Base-by-base conservation (phyloP, 1,140 invertebrate species). In the Aphis craccivora region DNA sequence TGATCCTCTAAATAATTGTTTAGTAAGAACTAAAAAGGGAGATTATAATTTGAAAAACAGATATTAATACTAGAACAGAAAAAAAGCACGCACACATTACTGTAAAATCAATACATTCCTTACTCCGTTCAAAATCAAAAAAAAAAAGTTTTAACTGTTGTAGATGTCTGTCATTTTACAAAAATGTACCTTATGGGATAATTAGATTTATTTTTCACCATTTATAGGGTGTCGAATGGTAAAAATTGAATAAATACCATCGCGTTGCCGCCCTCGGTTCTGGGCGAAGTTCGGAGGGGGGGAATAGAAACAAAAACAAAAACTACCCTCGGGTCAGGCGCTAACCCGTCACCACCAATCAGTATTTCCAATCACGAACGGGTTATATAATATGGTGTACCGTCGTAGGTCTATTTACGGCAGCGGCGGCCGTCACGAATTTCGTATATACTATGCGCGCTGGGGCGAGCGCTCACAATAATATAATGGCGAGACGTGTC, bases 291-390 rank as follows among this genome's bases (percentile, higher is more conserved):
- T 40, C 3, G 1, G 37, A 40, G 37, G 37, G 30, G 60, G 60
- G 30, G 60, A 76, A 11, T 86, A 40, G 11, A 45, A 86, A 86
- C 40, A 86, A 86, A 86, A 86, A 86, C 84, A 86, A 86, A 86
- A 86, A 86, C 40, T 45, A 30, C 37, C 84, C 40, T 40, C 35
- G 43, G 35, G 5, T 40, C 14, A 6, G n/a, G 30, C 25, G 14
- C 14, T 11, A 11, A 25, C 48, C 48, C 89, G 89, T 90, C 89
- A 67, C 53, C 37, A 11, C 11, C 89, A 90, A 90, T 90, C 89
- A 67, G 89, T 67, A 55, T 60, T 90, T 35, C 51, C 35, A 43
- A 90, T 90, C 55, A 90, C n/a, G 35, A 84, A 84, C 83, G 23
- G 81, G 37, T 11, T 25, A 40, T 40, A 40, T 40, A 40, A 40